These are phyloP conservation scores for Pituophis catenifer DNA, from an alignment of 2,113 vertebrate species.

Conservation along the genomic window DNA sequence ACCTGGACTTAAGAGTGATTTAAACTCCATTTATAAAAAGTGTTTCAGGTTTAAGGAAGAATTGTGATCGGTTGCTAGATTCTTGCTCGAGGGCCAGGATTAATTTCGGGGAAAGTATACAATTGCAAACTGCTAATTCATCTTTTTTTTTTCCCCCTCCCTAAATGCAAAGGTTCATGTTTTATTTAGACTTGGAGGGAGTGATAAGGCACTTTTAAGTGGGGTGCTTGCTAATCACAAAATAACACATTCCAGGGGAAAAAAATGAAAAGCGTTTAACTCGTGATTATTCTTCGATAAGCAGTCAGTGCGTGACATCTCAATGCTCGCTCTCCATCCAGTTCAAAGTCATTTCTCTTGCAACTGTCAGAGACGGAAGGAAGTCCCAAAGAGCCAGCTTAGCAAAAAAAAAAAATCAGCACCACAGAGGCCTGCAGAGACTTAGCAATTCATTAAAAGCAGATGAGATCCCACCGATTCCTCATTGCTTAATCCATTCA, in stretches of 20 bases:
- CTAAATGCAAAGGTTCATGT: slow-evolving; percentile 20
- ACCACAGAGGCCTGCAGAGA: background rate
- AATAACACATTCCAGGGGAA: slow-evolving; percentile 40
- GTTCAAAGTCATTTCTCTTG: slow-evolving; percentile 59
- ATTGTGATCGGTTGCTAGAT: slow-evolving; percentile 65
- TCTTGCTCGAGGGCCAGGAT: slow-evolving; percentile 59
- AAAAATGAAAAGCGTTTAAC: slow-evolving; percentile 44
- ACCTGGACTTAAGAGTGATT: slow-evolving; percentile 57
- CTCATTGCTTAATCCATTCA: background rate
- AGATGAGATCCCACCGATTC: background rate
- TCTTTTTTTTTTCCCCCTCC: slow-evolving; percentile 32
- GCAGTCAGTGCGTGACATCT: slow-evolving; percentile 51
- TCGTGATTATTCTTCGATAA: slow-evolving; percentile 51
- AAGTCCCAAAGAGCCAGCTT: background rate
- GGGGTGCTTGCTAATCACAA: slow-evolving; percentile 61
- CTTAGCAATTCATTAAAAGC: background rate
- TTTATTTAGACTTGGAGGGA: slow-evolving; percentile 50
- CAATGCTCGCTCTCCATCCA: slow-evolving; percentile 50
- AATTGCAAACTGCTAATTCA: slow-evolving; percentile 60
- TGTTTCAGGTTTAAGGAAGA: slow-evolving; percentile 55
- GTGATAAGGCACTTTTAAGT: slow-evolving; percentile 58
- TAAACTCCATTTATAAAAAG: slow-evolving; percentile 57
- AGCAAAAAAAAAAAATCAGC: background rate
- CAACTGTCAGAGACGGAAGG: background rate
- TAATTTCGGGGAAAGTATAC: slow-evolving; percentile 58